Conservation (phyloP, 2,888 invertebrate species). For the Ectemnius cavifrons region DNA sequence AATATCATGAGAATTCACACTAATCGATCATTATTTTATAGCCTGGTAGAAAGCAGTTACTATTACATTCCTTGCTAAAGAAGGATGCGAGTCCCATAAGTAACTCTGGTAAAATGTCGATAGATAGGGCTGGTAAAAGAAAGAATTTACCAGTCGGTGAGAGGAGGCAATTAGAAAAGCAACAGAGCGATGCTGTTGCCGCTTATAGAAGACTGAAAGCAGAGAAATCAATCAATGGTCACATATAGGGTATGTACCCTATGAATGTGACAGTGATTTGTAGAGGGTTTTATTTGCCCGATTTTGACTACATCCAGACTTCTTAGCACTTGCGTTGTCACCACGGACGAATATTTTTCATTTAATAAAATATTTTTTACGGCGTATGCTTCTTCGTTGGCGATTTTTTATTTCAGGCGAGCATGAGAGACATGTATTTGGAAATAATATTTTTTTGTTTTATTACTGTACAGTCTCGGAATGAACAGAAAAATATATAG, state of each 20-base stretch:
- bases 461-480: constrained; percentile 29
- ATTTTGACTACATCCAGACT: too few species aligned
- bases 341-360: background rate
- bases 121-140: constrained; percentile 81
- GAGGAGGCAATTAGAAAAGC: constrained; percentile 81
- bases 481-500: constrained; percentile 53
- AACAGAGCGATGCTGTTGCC: constrained; percentile 81
- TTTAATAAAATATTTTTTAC: background rate
- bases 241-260: constrained; percentile 48
- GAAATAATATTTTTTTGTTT: constrained; percentile 30
- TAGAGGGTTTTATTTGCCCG: too few species aligned
- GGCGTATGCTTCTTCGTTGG: background rate
- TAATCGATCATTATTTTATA: constrained; percentile 68
- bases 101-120: constrained; percentile 22
- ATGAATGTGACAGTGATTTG: too few species aligned
- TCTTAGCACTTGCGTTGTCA: too few species aligned
- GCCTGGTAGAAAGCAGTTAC: constrained; percentile 83
- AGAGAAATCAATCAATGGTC: constrained; percentile 35
- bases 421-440: constrained; percentile 29
- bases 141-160: constrained; percentile 82
- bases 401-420: constrained; percentile 9
- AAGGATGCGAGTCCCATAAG: constrained; percentile 33
- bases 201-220: constrained; percentile 81
- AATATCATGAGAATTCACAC: background rate
- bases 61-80: constrained; percentile 80